Conservation (phyloP, 2,797 vertebrate genomes). For the Eulemur albifrons region DNA sequence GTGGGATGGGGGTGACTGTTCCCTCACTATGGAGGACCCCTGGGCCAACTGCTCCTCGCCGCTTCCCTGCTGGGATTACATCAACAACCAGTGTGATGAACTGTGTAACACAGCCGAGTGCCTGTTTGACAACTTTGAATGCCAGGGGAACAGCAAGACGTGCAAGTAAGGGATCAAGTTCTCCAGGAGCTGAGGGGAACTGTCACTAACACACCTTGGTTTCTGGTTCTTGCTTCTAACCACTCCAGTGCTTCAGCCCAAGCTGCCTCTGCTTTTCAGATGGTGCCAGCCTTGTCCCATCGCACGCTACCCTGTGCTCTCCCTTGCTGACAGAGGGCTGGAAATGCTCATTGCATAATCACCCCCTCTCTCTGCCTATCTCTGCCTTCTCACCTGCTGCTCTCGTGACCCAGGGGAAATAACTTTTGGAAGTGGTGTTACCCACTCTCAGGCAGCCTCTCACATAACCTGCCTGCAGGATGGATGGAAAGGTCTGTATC, state of each 20-base stretch:
- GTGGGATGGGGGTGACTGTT: constrained; percentile 96
- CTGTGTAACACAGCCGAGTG: constrained; percentile 94
- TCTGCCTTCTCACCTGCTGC: constrained; percentile 67
- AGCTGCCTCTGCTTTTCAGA: constrained; percentile 34
- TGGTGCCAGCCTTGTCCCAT: constrained; percentile 18
- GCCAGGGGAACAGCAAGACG: constrained; percentile 80
- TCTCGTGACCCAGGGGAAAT: constrained; percentile 58
- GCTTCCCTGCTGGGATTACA: constrained; percentile 90
- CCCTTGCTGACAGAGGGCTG: constrained; percentile 56
- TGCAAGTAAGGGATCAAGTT: constrained; percentile 90
- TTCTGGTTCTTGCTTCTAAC: constrained; percentile 59
- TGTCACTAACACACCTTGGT: constrained; percentile 37
- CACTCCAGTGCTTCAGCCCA: constrained; percentile 12
- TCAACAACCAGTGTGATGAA: constrained; percentile 91
- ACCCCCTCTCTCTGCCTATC: constrained; percentile 40
- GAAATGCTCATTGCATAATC: constrained; percentile 7
- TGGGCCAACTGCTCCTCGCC: constrained; percentile 90
- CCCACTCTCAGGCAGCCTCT: constrained; percentile 36
- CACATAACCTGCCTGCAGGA: constrained; percentile 55
- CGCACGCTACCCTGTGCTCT: neutral
- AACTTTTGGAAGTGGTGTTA: constrained; percentile 57
- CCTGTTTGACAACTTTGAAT: constrained; percentile 92
- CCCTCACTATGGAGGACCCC: constrained; percentile 88
- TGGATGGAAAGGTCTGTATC: constrained; percentile 74
- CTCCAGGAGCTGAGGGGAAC: neutral